Evolutionary conservation across 2,113 vertebrate genomes (phyloP), one percentile per base, ranked within the genome.

Genomic region (Etia nguti): DNA sequence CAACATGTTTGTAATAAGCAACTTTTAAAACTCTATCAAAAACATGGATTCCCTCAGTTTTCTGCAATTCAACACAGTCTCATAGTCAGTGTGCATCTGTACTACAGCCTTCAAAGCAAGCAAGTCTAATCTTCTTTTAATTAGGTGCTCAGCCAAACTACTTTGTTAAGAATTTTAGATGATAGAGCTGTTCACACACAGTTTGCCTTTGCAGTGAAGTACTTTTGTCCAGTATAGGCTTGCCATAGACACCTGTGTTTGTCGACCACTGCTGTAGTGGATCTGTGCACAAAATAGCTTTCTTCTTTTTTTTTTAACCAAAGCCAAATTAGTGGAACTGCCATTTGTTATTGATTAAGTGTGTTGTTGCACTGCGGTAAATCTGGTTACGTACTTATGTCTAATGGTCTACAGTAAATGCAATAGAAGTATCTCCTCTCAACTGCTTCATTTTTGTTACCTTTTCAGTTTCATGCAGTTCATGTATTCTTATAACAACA

Each of bases 191-290:
- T 60, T 60, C 29, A 60, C 57, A 18, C 57, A 31, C 8, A 10
- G 16, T 6, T 60, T 60, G 29, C 29, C 29, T 34, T 20, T 60
- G 57, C 57, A 34, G 57, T 18, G 29, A 60, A 4, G 8, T 4
- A 0, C 16, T 34, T 60, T 10, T 20, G 57, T 60, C 57, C 57
- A 34, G 2, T 60, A 20, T 0, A 60, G 1, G 9, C 59, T 60
- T 34, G 59, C 59, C 5, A 20, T 0, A 11, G 59, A 4, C 59
- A 34, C 34, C 29, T 62, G 57, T 34, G 57, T 34, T 60, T 60
- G 57, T 60, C 57, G 8, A 60, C 26, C 57, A 60, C 15, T 18
- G 57, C 29, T 34, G 57, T 29, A 60, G 57, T 34, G 9, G 1
- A 20, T 20, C 5, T 34, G 57, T 0, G 31, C 20, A 11, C 16